These are phyloP conservation scores for Diaphora mendica DNA, from an alignment of 2,888 invertebrate genomes.

Conservation along the genomic window DNA sequence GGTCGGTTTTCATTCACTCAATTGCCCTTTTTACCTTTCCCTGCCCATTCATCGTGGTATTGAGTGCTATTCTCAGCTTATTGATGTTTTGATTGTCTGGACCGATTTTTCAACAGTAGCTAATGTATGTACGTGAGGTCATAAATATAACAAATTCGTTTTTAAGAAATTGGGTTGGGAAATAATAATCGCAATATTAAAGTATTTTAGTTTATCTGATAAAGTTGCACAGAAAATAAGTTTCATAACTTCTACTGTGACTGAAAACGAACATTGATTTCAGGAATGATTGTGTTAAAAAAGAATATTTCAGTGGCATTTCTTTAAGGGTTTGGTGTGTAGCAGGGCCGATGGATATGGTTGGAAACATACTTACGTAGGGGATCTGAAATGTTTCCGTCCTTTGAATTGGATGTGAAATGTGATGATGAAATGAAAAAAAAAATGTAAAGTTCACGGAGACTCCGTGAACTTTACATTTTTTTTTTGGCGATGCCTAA, in stretches of 20 bases:
- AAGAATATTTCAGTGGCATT: neutral
- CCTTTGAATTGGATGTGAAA: no score
- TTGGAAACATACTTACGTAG: neutral
- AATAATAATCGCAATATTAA: no score
- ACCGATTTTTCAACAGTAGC: neutral
- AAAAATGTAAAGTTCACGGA: no score
- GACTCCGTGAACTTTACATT: no score
- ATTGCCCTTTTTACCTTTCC: constrained; percentile 25
- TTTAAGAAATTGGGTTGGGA: neutral
- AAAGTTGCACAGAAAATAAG: no score
- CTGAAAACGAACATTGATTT: no score
- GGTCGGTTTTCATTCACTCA: constrained; percentile 30
- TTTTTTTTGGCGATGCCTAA: no score
- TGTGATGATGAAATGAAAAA: no score
- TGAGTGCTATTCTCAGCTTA: constrained; percentile 4
- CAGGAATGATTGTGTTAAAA: neutral
- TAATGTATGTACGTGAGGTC: neutral
- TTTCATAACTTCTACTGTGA: neutral
- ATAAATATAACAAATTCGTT: neutral
- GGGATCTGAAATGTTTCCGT: no score
- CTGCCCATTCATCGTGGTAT: constrained; percentile 16
- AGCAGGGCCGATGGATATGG: neutral
- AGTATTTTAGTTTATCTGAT: neutral
- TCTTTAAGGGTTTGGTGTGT: neutral
- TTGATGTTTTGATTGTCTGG: neutral